Conservation (phyloP, 2,888 invertebrate genomes). For the Melangyna quadrimaculata region DNA sequence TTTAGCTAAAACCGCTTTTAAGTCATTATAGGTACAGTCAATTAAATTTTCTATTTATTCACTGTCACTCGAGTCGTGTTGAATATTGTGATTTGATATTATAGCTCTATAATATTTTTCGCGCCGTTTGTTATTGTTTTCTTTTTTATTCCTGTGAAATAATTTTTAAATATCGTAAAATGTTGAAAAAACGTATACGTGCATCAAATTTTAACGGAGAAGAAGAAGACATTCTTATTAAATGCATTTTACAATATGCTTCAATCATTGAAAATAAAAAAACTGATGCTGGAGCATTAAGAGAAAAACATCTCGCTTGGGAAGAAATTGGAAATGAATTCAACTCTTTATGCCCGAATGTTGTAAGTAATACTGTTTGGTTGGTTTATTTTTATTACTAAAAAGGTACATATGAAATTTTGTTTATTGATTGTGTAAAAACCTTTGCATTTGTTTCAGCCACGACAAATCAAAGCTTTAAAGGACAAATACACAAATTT, state of each 20-base stretch:
- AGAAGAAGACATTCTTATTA: constrained; percentile 12
- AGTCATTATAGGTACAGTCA: background rate
- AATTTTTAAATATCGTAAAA: background rate
- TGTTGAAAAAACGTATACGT: constrained; percentile 16
- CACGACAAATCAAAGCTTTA: constrained; percentile 25
- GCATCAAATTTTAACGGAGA: constrained; percentile 8
- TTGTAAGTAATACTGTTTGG: background rate
- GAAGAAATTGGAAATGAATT: background rate
- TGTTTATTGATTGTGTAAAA: background rate
- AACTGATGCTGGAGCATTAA: constrained; percentile 1
- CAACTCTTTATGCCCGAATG: background rate
- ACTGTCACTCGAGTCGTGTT: no score
- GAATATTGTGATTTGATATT: background rate
- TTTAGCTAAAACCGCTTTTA: background rate
- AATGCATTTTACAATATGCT: constrained; percentile 2
- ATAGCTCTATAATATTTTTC: background rate
- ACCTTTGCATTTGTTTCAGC: background rate
- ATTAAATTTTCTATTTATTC: background rate
- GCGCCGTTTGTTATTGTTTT: background rate
- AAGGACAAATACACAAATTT: constrained; percentile 27
- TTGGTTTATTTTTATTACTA: background rate
- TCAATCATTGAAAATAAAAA: constrained; percentile 6
- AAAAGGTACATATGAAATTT: background rate
- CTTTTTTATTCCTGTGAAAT: background rate
- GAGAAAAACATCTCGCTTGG: background rate